These are phyloP conservation scores for Spisula solida DNA, from an alignment of 2,888 invertebrate species.

Conservation along the genomic window DNA sequence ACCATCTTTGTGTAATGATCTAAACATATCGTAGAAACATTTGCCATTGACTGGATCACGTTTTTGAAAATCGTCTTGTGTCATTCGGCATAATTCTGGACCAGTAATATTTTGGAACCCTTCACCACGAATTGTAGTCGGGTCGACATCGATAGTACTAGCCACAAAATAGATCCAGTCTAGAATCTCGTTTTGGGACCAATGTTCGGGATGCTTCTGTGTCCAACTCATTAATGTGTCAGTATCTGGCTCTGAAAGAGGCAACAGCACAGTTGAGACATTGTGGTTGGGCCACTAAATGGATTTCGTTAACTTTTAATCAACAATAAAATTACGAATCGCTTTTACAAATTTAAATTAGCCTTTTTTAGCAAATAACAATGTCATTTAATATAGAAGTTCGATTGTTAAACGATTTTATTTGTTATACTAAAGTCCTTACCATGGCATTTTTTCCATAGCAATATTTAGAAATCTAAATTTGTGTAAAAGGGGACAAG, in stretches of 20 bases:
- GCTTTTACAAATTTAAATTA: not conserved
- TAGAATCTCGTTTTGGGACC: conserved; percentile 79
- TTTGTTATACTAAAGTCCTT: no score
- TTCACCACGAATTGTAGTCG: conserved; percentile 79
- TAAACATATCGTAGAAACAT: conserved; percentile 74
- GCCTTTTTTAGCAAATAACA: not conserved
- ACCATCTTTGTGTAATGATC: conserved; percentile 69
- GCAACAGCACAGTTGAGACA: not conserved
- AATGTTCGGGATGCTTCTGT: conserved; percentile 80
- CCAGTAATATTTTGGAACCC: conserved; percentile 81
- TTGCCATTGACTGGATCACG: conserved; percentile 79
- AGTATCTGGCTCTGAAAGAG: conserved; percentile 56
- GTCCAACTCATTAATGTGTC: conserved; percentile 79
- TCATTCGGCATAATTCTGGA: conserved; percentile 78
- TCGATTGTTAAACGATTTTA: no score
- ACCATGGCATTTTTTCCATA: no score
- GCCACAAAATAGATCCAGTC: conserved; percentile 83
- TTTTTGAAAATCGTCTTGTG: conserved; percentile 74
- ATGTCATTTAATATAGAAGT: no score
- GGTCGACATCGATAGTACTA: conserved; percentile 77
- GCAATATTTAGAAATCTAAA: no score
- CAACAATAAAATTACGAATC: not conserved
- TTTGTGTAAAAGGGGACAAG: no score
- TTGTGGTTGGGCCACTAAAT: not conserved
- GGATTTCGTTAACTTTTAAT: not conserved